These are phyloP conservation scores for Cheilosia urbana DNA, from an alignment of 2,888 invertebrate species.

Conservation along the genomic window DNA sequence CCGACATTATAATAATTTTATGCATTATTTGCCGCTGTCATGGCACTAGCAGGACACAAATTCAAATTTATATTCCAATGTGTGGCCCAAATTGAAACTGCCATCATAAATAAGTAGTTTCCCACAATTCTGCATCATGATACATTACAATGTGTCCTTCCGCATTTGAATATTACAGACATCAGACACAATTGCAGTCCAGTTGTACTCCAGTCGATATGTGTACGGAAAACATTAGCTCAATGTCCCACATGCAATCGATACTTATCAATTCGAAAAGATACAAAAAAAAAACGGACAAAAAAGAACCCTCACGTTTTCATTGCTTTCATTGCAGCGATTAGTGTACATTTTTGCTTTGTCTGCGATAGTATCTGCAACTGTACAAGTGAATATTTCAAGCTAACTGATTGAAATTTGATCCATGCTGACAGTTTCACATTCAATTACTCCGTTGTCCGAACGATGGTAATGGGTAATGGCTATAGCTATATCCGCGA, in stretches of 20 bases:
- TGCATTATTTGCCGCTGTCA: background rate
- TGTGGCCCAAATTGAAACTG: background rate
- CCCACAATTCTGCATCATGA: background rate
- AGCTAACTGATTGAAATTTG: constrained; percentile 67
- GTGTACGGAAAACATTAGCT: no score
- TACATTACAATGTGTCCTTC: background rate
- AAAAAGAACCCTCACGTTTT: background rate
- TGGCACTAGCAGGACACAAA: background rate
- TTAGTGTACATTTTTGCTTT: background rate
- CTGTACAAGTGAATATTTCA: background rate
- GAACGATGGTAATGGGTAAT: background rate
- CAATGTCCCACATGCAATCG: no score
- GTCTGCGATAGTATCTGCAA: background rate
- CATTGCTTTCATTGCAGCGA: background rate
- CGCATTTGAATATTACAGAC: constrained; percentile 51
- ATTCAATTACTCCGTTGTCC: constrained; percentile 43
- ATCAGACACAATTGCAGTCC: no score
- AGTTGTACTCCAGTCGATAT: constrained; percentile 28
- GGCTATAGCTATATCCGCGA: no score
- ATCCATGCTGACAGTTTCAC: constrained; percentile 68
- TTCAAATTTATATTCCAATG: background rate
- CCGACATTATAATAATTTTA: constrained; percentile 1
- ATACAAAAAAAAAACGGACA: background rate
- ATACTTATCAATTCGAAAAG: no score
- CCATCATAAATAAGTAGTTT: background rate